These are phyloP conservation scores for Prunella strophiata DNA, from an alignment of 2,797 vertebrate genomes.

Conservation along the genomic window DNA sequence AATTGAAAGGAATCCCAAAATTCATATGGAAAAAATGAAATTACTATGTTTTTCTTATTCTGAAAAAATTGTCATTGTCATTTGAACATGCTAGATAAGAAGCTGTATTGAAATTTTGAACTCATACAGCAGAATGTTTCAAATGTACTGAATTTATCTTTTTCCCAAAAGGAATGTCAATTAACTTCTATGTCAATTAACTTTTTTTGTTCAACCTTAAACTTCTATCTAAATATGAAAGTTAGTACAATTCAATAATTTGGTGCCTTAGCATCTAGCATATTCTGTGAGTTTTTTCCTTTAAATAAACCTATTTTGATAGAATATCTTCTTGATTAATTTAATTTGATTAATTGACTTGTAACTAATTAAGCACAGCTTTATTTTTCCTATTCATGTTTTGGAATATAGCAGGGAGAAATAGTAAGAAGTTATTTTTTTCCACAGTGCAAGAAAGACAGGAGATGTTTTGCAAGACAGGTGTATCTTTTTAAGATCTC, in stretches of 20 bases:
- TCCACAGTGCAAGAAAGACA: background rate
- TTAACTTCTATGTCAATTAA: background rate
- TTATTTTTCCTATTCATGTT: background rate
- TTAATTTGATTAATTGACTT: background rate
- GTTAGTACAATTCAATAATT: background rate
- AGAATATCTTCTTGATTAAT: background rate
- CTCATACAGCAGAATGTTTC: background rate
- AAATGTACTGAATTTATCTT: background rate
- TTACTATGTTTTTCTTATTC: background rate
- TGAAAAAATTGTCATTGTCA: background rate
- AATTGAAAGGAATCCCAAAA: background rate
- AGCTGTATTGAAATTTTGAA: background rate
- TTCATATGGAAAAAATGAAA: background rate
- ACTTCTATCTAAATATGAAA: background rate
- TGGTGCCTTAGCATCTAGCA: background rate
- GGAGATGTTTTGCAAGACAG: background rate
- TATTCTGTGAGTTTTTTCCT: background rate
- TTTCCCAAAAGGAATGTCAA: background rate
- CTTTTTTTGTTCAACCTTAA: background rate
- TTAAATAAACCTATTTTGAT: background rate
- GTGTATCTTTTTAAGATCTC: background rate
- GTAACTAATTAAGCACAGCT: background rate
- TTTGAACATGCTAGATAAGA: background rate
- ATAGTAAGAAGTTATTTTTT: background rate
- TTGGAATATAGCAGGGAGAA: background rate